Evolutionary conservation across 2,888 invertebrate genomes (phyloP).

Genomic region (Lysandra bellargus): DNA sequence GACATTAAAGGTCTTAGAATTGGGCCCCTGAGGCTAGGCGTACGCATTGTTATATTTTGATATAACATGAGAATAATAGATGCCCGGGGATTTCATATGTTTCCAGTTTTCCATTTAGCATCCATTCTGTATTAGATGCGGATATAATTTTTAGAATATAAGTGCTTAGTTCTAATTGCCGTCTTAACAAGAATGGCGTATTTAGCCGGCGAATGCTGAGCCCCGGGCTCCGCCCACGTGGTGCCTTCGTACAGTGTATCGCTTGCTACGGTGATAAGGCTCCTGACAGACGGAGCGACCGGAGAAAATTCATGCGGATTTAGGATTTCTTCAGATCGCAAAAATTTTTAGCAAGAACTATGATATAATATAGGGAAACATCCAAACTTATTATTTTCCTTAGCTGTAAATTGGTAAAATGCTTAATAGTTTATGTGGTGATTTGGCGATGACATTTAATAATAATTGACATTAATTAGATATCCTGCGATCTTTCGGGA

Average conservation of each 20-base stretch:
- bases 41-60: background rate
- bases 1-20: background rate
- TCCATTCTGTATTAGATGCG: background rate
- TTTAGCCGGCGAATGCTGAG: slow-evolving; percentile 41
- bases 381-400: too few species aligned
- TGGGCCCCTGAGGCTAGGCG: background rate
- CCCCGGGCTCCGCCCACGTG: slow-evolving; percentile 66
- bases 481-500: too few species aligned
- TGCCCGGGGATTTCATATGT: background rate
- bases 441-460: too few species aligned
- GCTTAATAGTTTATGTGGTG: too few species aligned
- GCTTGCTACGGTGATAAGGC: slow-evolving; percentile 49
- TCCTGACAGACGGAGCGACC: slow-evolving; percentile 34
- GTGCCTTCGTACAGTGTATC: slow-evolving; percentile 66
- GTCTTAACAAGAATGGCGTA: slow-evolving; percentile 37
- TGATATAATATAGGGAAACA: too few species aligned
- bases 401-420: too few species aligned
- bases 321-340: too few species aligned
- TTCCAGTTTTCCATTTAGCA: slow-evolving; percentile 3
- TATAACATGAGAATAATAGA: background rate
- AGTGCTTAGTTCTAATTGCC: slow-evolving; percentile 40
- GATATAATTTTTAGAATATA: slow-evolving; percentile 31
- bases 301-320: background rate
- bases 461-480: too few species aligned
- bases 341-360: too few species aligned